Evolutionary conservation across 1,140 invertebrate genomes (phyloP).

Genomic region (Ephestia elutella): DNA sequence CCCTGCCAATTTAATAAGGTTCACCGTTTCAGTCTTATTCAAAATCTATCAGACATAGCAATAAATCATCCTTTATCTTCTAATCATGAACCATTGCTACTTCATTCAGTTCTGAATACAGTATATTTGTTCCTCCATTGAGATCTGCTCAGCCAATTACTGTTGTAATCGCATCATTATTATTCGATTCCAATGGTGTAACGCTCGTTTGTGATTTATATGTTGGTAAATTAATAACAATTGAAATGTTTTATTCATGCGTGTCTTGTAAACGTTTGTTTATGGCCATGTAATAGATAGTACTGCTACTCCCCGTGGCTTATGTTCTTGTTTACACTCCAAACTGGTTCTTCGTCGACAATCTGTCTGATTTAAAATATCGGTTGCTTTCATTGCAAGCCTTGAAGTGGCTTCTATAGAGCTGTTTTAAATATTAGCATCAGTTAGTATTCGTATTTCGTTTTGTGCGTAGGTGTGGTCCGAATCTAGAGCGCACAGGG

Average conservation of each 20-base stretch:
- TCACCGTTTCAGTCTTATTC: no score
- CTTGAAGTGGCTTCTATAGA: slow-evolving; percentile 25
- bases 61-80: not conserved
- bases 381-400: not conserved
- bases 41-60: not conserved
- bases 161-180: slow-evolving; percentile 7
- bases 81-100: not conserved
- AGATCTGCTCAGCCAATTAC: slow-evolving; percentile 2
- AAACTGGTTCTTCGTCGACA: not conserved
- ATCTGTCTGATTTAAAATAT: not conserved
- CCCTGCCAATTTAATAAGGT: no score
- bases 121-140: not conserved
- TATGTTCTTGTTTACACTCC: not conserved
- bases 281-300: slow-evolving; percentile 1
- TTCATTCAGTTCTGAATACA: not conserved
- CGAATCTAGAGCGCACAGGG: slow-evolving; percentile 25
- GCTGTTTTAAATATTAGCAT: slow-evolving; percentile 38
- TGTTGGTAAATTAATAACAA: slow-evolving; percentile 14
- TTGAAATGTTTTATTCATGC: slow-evolving; percentile 24
- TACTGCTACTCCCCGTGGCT: not conserved
- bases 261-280: slow-evolving; percentile 1
- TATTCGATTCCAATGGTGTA: slow-evolving; percentile 4
- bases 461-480: slow-evolving; percentile 38
- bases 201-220: slow-evolving; percentile 9
- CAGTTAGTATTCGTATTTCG: slow-evolving; percentile 30